Conservation (phyloP, 2,113 vertebrate species). For the Stercorarius parasiticus region DNA sequence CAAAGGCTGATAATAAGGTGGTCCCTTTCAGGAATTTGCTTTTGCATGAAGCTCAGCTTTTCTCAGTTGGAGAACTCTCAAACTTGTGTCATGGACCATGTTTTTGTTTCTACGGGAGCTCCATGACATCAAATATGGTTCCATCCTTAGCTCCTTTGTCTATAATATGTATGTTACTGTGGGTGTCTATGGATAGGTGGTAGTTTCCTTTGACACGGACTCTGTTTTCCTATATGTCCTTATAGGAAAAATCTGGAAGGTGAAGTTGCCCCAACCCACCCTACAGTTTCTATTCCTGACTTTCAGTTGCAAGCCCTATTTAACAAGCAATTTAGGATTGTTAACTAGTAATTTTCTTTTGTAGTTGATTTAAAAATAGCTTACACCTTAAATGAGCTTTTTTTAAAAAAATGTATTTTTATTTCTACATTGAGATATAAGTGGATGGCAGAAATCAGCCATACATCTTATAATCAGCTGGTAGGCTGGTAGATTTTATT, state of each 20-base stretch:
- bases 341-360: constrained; percentile 4
- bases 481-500: background rate
- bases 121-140: background rate
- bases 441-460: background rate
- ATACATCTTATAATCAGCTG: background rate
- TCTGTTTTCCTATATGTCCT: background rate
- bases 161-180: background rate
- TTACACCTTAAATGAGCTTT: background rate
- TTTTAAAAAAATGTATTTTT: background rate
- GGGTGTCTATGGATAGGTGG: background rate
- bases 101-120: background rate
- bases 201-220: background rate
- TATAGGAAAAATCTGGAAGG: background rate
- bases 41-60: background rate
- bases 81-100: background rate
- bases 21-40: background rate
- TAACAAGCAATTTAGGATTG: background rate
- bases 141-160: background rate
- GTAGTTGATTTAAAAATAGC: constrained; percentile 6
- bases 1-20: background rate
- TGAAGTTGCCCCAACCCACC: background rate
- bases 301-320: background rate
- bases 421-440: background rate
- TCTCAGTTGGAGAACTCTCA: background rate
- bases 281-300: background rate